Percentiles rank a stretch among this genome's conserved stretches.
These are phyloP conservation scores for Ceyx melanurus DNA, from an alignment of 2,113 vertebrate genomes.

Conservation along the genomic window DNA sequence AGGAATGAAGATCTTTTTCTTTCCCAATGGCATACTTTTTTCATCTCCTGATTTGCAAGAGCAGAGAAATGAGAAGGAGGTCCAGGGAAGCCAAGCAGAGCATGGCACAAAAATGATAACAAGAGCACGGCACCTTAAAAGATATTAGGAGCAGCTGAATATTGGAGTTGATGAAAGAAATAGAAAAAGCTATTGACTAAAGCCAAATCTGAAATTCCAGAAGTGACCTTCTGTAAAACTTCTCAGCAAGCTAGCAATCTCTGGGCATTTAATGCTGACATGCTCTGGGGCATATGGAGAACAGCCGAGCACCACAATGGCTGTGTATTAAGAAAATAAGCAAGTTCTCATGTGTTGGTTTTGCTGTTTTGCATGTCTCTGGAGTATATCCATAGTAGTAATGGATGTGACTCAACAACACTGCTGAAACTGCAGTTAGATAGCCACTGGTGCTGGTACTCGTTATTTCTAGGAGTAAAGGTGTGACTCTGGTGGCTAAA, in stretches of 20 bases:
- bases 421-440: conserved; percentile 20
- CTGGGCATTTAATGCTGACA: not conserved
- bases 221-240: conserved; percentile 21
- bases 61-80: not conserved
- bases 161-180: conserved; percentile 40
- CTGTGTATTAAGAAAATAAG: conserved; percentile 15
- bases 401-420: not conserved
- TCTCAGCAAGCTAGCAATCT: not conserved
- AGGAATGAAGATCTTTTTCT: not conserved
- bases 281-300: conserved; percentile 31
- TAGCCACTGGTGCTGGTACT: conserved; percentile 40
- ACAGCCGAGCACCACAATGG: not conserved
- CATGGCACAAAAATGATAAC: not conserved
- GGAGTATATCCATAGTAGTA: conserved; percentile 32
- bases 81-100: not conserved
- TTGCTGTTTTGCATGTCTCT: conserved; percentile 29
- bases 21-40: not conserved
- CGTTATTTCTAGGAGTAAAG: conserved; percentile 56
- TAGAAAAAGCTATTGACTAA: conserved; percentile 28
- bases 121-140: not conserved
- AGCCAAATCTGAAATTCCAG: conserved; percentile 43
- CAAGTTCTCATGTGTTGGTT: not conserved
- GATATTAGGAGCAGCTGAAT: conserved; percentile 20
- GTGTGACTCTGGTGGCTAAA: conserved; percentile 50
- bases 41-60: conserved; percentile 31